Percentiles rank a stretch among this genome's conserved stretches.
These are phyloP conservation scores for Cheilosia vulpina DNA, from an alignment of 2,888 invertebrate species.

Conservation along the genomic window DNA sequence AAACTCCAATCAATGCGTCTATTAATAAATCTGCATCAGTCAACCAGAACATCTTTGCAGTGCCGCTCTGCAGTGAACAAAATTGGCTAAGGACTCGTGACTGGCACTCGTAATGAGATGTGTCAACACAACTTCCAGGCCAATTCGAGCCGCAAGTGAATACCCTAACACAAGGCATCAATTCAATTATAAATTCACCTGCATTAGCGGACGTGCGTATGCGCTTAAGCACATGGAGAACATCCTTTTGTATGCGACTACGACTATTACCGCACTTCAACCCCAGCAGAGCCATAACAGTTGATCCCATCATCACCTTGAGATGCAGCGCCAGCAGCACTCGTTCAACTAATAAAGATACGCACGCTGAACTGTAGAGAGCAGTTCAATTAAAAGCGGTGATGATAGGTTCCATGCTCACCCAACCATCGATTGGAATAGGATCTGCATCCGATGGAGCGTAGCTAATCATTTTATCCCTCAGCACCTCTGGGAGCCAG, in stretches of 20 bases:
- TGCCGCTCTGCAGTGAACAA: background rate
- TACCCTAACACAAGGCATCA: conserved; percentile 49
- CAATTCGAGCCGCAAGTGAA: conserved; percentile 27
- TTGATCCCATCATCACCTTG: conserved; percentile 61
- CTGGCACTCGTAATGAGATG: conserved; percentile 46
- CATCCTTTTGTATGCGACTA: conserved; percentile 40
- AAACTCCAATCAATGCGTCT: too few relatives aligned
- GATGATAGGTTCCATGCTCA: conserved; percentile 73
- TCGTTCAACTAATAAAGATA: conserved; percentile 68
- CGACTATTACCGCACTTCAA: conserved; percentile 35
- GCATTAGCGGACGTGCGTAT: conserved; percentile 52
- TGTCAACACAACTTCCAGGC: conserved; percentile 32
- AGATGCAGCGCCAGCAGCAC: conserved; percentile 30
- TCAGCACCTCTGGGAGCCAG: conserved; percentile 35
- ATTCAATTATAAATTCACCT: conserved; percentile 64
- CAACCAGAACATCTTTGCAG: too few relatives aligned
- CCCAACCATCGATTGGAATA: conserved; percentile 72
- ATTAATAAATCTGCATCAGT: too few relatives aligned
- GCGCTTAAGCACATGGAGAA: conserved; percentile 8
- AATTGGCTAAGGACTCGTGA: conserved; percentile 40
- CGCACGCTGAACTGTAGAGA: conserved; percentile 39
- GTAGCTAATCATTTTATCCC: conserved; percentile 71
- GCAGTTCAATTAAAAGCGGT: conserved; percentile 72
- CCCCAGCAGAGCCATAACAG: conserved; percentile 21
- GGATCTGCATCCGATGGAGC: conserved; percentile 71